Evolutionary conservation across 2,888 invertebrate species (phyloP), one percentile per base, ranked within the genome.

Genomic region (Andrena fulva): DNA sequence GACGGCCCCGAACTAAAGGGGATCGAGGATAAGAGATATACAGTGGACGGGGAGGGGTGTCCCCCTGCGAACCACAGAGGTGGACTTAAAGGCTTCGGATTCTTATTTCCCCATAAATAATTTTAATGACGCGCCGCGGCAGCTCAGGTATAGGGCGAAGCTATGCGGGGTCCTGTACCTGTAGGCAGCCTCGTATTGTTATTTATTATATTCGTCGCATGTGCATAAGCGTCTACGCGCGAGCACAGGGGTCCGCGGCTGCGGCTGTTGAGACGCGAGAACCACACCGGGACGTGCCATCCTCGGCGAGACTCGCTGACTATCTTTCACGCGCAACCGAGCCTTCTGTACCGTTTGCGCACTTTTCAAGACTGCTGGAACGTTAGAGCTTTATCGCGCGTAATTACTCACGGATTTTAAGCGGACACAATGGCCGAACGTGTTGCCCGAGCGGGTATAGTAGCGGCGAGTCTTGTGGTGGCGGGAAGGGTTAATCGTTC

Each of bases 31-130:
- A 79, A 80, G 84, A 80, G 83, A 59, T 63, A 59, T 63, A 68
- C 73, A 63, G 73, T 68, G 69, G 81, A 77, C 77, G 79, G 35
- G 54, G 10, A 10, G 56, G 82, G 80, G 54, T 79, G 86, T 80
- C 80, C 69, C 70, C 81, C 74, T 74, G 82, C 79, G 78, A 86
- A 77, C 76, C 84, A 64, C 78, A 56, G 76, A 82, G 81, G 85
- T 87, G 82, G 89, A 89, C 86, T 89, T 84, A 85, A 88, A 89
- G 88, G 88, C 88, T 89, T 90, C 87, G 89, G 90, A 91, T 92
- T 91, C 92, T 92, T 91, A 92, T 92, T 92, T 92, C 86, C 86
- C 90, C 92, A 92, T 92, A 92, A 92, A 92, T 92, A 92, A 92
- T 91, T 92, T 92, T 92, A 92, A 92, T 92, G 92, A 92, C 92